These are phyloP conservation scores for Felis chaus DNA, from an alignment of 2,113 vertebrate genomes.

Conservation along the genomic window DNA sequence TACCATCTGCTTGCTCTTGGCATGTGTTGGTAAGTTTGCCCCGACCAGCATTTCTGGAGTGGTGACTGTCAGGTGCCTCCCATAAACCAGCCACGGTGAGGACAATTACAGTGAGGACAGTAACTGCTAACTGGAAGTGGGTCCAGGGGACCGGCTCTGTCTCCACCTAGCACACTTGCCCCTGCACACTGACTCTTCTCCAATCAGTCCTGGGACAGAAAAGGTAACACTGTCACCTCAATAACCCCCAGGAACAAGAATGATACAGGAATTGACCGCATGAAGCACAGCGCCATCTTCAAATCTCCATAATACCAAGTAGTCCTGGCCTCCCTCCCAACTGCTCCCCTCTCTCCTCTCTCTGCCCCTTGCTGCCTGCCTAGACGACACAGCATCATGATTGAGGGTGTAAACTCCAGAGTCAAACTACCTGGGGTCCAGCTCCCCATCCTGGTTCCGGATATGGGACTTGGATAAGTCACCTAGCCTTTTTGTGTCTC, in stretches of 20 bases:
- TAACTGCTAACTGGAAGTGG: not conserved
- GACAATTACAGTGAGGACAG: not conserved
- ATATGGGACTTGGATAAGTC: not conserved
- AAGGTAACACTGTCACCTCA: not conserved
- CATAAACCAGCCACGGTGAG: not conserved
- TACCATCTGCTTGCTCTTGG: not conserved
- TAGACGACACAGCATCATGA: not conserved
- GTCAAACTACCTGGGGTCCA: not conserved
- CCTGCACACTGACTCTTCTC: not conserved
- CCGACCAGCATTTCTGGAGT: conserved; percentile 64
- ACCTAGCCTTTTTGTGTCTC: not conserved
- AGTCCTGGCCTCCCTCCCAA: not conserved
- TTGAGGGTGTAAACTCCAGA: not conserved
- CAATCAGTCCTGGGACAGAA: not conserved
- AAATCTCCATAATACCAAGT: not conserved
- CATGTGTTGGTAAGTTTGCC: conserved; percentile 36
- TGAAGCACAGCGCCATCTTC: not conserved
- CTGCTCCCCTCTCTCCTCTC: not conserved
- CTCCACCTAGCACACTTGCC: not conserved
- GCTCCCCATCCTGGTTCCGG: not conserved
- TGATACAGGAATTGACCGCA: not conserved
- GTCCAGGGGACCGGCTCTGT: not conserved
- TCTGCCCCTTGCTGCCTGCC: not conserved
- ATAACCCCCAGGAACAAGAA: not conserved
- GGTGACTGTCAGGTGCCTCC: conserved; percentile 37